Percentiles rank a stretch among this genome's conserved stretches.
Conservation (phyloP, 2,888 invertebrate genomes). For the Eutolmus rufibarbis region DNA sequence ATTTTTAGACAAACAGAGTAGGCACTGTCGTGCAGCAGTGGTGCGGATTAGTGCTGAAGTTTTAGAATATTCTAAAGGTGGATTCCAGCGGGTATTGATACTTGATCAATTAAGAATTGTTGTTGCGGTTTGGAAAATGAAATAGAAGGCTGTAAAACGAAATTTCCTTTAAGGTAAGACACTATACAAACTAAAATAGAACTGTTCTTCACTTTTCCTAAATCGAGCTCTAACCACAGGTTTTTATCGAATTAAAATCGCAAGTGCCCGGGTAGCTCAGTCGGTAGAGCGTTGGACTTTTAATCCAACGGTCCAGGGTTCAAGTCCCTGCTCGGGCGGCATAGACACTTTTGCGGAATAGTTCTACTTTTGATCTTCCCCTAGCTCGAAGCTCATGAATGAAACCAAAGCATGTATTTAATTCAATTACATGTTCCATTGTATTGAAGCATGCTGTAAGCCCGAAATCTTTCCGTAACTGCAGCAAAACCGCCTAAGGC, state of each 20-base stretch:
- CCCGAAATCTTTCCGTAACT: background rate
- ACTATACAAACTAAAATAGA: background rate
- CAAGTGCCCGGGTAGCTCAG: conserved; percentile 52
- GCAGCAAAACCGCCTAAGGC: background rate
- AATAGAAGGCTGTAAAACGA: background rate
- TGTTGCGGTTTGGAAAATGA: background rate
- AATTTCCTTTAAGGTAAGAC: conserved; percentile 14
- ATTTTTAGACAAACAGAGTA: background rate
- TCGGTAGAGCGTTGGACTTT: conserved; percentile 53
- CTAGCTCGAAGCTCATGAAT: background rate
- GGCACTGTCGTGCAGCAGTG: background rate
- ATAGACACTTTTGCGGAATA: background rate
- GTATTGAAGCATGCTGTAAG: background rate
- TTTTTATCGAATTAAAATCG: background rate
- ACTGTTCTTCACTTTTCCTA: background rate
- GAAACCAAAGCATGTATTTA: background rate
- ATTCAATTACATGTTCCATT: background rate
- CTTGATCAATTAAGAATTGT: background rate
- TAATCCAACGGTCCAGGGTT: conserved; percentile 56
- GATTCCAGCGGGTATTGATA: background rate
- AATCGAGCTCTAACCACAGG: background rate
- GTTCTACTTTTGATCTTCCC: background rate
- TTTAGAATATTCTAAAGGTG: background rate
- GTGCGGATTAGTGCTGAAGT: background rate
- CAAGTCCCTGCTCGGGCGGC: conserved; percentile 55